These are phyloP conservation scores for Diadophis punctatus DNA, from an alignment of 2,113 vertebrate genomes.

Conservation along the genomic window DNA sequence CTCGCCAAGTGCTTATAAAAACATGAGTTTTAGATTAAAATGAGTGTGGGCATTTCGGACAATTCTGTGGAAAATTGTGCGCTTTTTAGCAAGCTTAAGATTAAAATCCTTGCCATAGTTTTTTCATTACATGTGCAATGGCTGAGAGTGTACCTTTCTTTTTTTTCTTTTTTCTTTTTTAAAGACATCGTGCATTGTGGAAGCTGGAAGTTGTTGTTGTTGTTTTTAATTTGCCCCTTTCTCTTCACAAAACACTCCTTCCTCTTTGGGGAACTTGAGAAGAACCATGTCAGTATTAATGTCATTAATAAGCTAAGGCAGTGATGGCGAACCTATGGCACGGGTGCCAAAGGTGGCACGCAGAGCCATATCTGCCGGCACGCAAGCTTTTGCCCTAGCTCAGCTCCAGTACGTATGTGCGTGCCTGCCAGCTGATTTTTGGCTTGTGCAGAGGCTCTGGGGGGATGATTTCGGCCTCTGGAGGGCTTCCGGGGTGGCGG, in stretches of 20 bases:
- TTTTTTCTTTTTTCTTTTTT: no score
- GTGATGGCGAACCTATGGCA: no score
- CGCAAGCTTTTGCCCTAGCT: no score
- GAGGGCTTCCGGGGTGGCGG: no score
- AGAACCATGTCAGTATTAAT: background rate
- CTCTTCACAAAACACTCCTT: background rate
- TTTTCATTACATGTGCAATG: background rate
- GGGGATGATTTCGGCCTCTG: no score
- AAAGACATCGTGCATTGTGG: background rate
- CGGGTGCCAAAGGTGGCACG: no score
- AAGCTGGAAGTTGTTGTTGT: background rate
- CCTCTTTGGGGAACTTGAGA: background rate
- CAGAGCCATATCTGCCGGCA: no score
- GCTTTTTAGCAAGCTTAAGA: background rate
- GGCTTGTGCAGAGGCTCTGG: no score
- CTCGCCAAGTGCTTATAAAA: background rate
- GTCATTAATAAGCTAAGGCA: no score
- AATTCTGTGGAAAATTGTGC: background rate
- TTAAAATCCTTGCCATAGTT: background rate
- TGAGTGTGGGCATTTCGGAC: background rate
- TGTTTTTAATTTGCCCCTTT: background rate
- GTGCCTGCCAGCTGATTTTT: no score
- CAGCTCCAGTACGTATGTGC: no score
- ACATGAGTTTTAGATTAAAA: background rate
- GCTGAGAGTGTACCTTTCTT: background rate